Conservation (phyloP, 1,140 invertebrate genomes). For the Drosophila kikkawai region DNA sequence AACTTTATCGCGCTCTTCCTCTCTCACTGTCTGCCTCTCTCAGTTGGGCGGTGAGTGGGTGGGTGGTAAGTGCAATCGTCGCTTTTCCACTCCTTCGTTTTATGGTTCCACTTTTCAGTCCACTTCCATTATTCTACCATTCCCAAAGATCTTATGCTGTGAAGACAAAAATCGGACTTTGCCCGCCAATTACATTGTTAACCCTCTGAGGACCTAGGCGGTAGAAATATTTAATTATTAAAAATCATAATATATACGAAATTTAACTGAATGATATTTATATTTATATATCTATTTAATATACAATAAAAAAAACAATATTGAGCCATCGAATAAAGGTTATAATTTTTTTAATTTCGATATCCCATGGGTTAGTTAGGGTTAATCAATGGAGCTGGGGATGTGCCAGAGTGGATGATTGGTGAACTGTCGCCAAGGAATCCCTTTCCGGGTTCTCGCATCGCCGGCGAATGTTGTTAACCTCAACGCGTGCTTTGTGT, state of each 20-base stretch:
- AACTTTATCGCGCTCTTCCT: slow-evolving; percentile 20
- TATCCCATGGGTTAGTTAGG: not conserved
- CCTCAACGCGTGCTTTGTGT: slow-evolving; percentile 47
- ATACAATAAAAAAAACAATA: not conserved
- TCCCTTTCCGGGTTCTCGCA: slow-evolving; percentile 63
- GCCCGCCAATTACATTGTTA: slow-evolving; percentile 22
- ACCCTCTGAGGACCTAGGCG: not conserved
- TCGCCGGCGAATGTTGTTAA: slow-evolving; percentile 65
- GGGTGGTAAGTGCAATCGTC: slow-evolving; percentile 27
- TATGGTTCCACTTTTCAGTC: slow-evolving; percentile 56
- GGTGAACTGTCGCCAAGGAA: slow-evolving; percentile 23
- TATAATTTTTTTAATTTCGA: not conserved
- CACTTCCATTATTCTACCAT: not conserved
- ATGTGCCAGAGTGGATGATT: slow-evolving; percentile 19
- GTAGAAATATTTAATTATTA: not conserved
- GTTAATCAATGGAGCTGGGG: slow-evolving; percentile 24
- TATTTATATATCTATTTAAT: not conserved
- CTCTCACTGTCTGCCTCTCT: slow-evolving; percentile 15
- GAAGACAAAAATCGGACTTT: slow-evolving; percentile 28
- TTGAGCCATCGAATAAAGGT: not conserved
- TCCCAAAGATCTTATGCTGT: slow-evolving; percentile 27
- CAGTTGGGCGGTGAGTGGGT: slow-evolving; percentile 30
- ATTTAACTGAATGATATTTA: not conserved
- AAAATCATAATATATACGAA: not conserved
- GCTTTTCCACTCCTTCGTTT: slow-evolving; percentile 33